phyloP scores from a whole-genome alignment of 2,113 vertebrate species.

The Phalacrocorax pelagicus region DNA sequence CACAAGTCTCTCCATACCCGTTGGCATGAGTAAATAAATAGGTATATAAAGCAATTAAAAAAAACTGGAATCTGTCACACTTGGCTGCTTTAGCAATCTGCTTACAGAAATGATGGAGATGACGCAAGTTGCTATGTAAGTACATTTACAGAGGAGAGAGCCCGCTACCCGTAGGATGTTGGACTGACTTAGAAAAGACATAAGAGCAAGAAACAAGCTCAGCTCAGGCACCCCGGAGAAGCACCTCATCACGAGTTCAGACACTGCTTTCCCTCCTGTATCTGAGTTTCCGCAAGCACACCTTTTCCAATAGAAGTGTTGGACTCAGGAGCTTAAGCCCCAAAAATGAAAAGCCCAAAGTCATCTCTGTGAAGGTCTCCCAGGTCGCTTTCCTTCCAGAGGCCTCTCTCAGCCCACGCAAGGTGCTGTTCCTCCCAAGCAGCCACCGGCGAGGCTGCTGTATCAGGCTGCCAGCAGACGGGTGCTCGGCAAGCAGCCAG shows the following conservation, averaged over 20 bases:
- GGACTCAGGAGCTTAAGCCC: fast-evolving
- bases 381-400: neutral
- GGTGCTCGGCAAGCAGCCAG: neutral
- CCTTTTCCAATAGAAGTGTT: neutral
- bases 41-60: neutral
- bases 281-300: neutral
- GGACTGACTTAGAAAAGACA: neutral
- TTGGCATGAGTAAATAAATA: neutral
- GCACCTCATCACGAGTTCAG: neutral
- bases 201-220: neutral
- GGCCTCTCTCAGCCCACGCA: fast-evolving
- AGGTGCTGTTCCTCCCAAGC: neutral
- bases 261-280: neutral
- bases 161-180: fast-evolving
- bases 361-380: fast-evolving
- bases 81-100: neutral
- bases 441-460: neutral
- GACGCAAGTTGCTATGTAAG: neutral
- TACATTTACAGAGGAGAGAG: neutral
- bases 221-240: neutral
- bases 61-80: neutral
- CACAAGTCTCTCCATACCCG: neutral
- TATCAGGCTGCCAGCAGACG: neutral
- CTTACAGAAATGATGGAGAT: neutral
- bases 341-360: fast-evolving